Conservation (phyloP, 2,797 vertebrate species). For the Staurois parvus region DNA sequence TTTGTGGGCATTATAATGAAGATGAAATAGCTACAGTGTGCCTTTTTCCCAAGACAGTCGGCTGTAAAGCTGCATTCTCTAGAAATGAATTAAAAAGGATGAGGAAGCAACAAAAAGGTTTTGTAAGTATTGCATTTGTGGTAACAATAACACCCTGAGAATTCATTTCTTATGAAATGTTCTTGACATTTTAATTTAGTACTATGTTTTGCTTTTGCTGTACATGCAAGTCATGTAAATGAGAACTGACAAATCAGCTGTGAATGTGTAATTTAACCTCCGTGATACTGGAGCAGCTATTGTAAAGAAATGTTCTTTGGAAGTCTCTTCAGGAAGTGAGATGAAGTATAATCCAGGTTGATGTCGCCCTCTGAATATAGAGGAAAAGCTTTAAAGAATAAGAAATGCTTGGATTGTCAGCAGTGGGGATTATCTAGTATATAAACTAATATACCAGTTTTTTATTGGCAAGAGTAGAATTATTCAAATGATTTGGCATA, state of each 20-base stretch:
- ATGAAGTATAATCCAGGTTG: conserved; percentile 30
- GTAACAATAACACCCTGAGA: conserved; percentile 41
- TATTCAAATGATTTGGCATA: neutral
- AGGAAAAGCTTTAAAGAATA: neutral
- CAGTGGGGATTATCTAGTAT: neutral
- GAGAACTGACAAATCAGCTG: conserved; percentile 54
- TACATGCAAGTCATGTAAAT: conserved; percentile 57
- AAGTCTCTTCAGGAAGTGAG: conserved; percentile 26
- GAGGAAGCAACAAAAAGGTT: conserved; percentile 34
- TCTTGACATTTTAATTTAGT: conserved; percentile 60
- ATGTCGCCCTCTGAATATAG: neutral
- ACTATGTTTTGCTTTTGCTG: conserved; percentile 43
- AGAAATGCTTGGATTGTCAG: neutral
- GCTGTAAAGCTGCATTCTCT: conserved; percentile 21
- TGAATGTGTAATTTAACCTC: conserved; percentile 52
- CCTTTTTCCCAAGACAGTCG: conserved; percentile 16
- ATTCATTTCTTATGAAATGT: conserved; percentile 46
- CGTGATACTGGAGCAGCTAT: conserved; percentile 26
- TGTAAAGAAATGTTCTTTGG: conserved; percentile 33
- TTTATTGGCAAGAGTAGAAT: conserved; percentile 36
- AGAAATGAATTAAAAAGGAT: conserved; percentile 29
- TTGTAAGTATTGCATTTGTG: conserved; percentile 32
- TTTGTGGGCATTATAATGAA: conserved; percentile 44
- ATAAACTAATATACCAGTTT: conserved; percentile 23
- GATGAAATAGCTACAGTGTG: conserved; percentile 26